phyloP scores from a whole-genome alignment of 2,113 vertebrate genomes.

The Grallaria varia region DNA sequence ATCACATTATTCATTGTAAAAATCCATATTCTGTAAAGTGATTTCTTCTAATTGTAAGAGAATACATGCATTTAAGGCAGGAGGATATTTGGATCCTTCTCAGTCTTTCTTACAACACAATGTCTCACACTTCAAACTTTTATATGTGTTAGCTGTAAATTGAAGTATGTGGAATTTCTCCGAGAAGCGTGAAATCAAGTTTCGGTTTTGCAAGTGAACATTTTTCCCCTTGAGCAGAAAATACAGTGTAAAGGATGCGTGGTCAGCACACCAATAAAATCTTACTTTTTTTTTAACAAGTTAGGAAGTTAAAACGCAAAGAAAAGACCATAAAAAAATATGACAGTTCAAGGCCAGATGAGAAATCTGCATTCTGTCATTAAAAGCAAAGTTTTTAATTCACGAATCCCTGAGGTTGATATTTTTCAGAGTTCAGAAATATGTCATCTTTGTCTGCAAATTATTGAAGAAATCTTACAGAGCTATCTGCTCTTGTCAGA shows the following conservation, averaged over 20 bases:
- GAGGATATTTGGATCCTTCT: neutral
- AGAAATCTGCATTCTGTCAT: neutral
- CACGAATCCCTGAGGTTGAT: neutral
- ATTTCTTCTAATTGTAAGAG: neutral
- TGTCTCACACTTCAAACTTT: neutral
- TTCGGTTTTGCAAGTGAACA: slow-evolving; percentile 51
- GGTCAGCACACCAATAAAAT: slow-evolving; percentile 28
- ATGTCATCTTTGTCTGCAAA: neutral
- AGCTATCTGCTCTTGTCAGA: neutral
- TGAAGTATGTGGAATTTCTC: slow-evolving; percentile 27
- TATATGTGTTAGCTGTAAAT: neutral
- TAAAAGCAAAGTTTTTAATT: neutral
- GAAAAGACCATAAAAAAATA: neutral
- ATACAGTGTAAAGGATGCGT: neutral
- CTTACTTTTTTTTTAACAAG: neutral
- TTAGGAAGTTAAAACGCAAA: neutral
- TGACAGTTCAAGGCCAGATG: neutral
- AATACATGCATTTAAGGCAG: neutral
- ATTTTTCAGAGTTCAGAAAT: neutral
- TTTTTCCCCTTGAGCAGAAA: slow-evolving; percentile 47
- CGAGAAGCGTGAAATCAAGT: slow-evolving; percentile 54
- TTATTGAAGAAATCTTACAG: neutral
- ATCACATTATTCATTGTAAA: neutral
- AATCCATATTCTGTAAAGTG: neutral
- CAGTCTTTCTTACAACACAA: neutral